A percentile compares a stretch with the other conserved stretches of the same genome.
Evolutionary conservation across 2,888 invertebrate genomes (phyloP).

Genomic region (Nomada flava): DNA sequence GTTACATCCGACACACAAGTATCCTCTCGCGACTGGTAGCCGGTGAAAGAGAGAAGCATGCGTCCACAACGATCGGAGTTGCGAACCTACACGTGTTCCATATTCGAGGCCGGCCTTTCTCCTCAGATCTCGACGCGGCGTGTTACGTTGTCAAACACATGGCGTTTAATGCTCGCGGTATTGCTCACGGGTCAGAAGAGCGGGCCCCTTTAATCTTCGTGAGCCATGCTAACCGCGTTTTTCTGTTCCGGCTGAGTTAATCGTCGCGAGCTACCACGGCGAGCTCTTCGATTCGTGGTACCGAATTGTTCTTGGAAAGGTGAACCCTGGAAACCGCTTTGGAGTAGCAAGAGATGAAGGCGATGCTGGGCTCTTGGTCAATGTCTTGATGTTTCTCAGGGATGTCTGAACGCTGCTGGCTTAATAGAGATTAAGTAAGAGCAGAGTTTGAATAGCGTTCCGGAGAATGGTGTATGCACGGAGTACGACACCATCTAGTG

Average conservation of each 20-base stretch:
- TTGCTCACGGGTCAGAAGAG: conserved; percentile 75
- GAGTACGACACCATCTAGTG: background rate
- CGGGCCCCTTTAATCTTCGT: conserved; percentile 78
- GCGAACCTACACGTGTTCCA: conserved; percentile 80
- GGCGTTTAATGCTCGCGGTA: conserved; percentile 81
- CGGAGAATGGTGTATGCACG: background rate
- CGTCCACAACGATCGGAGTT: conserved; percentile 39
- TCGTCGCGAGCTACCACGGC: conserved; percentile 57
- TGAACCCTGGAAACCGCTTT: background rate
- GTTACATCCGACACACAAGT: conserved; percentile 68
- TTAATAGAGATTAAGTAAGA: background rate
- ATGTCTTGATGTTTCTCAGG: conserved; percentile 3
- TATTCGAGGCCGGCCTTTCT: conserved; percentile 72
- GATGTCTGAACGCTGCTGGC: background rate
- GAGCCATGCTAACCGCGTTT: conserved; percentile 71
- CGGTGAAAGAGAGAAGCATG: conserved; percentile 42
- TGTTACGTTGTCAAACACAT: conserved; percentile 83
- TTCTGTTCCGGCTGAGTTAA: conserved; percentile 73
- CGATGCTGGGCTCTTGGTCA: conserved; percentile 20
- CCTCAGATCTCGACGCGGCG: conserved; percentile 80
- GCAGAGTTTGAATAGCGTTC: too few species aligned
- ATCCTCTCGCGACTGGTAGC: conserved; percentile 49
- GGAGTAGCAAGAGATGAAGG: background rate
- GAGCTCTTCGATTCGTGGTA: conserved; percentile 57
- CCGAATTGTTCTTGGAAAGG: conserved; percentile 65